Evolutionary conservation across 2,113 vertebrate species (phyloP), one percentile per base, ranked within the genome.

Genomic region (Seriola rivoliana): DNA sequence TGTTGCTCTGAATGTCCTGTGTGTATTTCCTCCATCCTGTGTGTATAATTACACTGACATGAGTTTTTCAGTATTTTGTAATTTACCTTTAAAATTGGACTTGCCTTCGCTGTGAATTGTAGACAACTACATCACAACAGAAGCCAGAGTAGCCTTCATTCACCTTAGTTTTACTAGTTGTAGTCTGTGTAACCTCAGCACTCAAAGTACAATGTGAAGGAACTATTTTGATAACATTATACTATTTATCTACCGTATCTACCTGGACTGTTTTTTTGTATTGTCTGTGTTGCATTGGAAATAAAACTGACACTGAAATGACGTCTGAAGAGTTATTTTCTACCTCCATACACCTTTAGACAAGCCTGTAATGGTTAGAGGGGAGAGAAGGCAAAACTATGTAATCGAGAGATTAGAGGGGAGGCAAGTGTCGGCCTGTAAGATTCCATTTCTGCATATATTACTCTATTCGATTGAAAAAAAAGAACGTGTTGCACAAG

Each of bases 181-280:
- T 52, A 9, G 42, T 52, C 38, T 75, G 48, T 60, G 68, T 44
- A 63, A 71, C 64, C 12, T 64, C 25, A 80, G 48, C 71, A 88
- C 72, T 86, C 29, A 48, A 64, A 76, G 13, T 67, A 82, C 48
- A 92, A 92, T 91, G 92, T 92, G 91, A 93, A 94, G 34, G 21
- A 88, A 71, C 60, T 68, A 48, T 80, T 82, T 57, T 73, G 82
- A 62, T 71, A 52, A 55, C 59, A 71, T 62, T 48, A 80, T 38
- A 75, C 7, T 93, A 91, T 92, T 90, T 91, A 93, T 91, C 73
- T 88, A 80, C 32, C 8, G 76, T 76, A 86, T 75, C 40, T 72
- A 78, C 52, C n/a, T 85, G 44, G 16, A 69, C 38, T 79, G 40
- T 84, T 66, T 74, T 38, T 72, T 78, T 82, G 29, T 84, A 76